A percentile compares a stretch with the other conserved stretches of the same genome.
Conservation (phyloP, 2,113 vertebrate species). For the Gymnorhina tibicen region DNA sequence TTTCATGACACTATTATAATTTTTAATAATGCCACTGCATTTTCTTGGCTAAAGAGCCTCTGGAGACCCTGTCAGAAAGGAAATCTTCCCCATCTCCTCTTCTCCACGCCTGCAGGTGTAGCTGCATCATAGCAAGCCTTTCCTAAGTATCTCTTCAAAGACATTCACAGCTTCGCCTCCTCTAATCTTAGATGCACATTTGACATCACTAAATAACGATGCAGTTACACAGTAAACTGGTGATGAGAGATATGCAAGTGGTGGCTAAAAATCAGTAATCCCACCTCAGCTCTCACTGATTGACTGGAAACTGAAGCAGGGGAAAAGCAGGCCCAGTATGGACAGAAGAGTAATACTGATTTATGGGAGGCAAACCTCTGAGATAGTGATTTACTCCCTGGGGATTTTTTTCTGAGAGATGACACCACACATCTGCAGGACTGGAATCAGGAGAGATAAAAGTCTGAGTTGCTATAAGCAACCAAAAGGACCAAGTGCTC, state of each 20-base stretch:
- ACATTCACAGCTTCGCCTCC: background rate
- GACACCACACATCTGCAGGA: background rate
- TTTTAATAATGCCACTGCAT: conserved; percentile 26
- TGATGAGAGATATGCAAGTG: background rate
- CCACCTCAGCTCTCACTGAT: background rate
- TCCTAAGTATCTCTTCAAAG: conserved; percentile 37
- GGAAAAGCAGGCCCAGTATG: background rate
- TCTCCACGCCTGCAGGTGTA: background rate
- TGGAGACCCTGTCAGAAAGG: background rate
- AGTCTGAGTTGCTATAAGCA: background rate
- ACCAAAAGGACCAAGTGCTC: background rate
- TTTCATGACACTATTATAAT: background rate
- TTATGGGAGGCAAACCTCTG: background rate
- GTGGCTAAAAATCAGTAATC: background rate
- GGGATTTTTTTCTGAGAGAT: background rate
- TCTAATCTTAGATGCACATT: conserved; percentile 15
- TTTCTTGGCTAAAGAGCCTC: conserved; percentile 32
- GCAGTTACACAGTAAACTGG: background rate
- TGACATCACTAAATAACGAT: conserved; percentile 9
- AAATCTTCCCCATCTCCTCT: background rate
- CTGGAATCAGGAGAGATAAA: background rate
- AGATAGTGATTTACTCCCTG: background rate
- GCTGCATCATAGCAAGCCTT: background rate
- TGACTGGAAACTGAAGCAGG: background rate
- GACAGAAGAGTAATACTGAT: background rate